Evolutionary conservation across 2,797 vertebrate genomes (phyloP).

Genomic region (Siniperca obscura): DNA sequence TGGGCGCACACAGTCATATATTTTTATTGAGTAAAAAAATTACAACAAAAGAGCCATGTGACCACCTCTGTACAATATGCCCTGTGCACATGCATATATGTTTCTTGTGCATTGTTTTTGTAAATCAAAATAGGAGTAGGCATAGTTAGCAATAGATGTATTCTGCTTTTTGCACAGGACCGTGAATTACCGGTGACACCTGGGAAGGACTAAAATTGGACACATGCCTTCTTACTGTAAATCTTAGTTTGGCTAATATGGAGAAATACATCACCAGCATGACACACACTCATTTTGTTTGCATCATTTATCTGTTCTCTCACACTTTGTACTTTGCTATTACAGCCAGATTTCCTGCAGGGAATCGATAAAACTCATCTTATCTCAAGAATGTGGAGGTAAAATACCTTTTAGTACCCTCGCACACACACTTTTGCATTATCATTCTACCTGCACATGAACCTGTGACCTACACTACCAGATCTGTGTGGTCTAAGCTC

Average conservation of each 20-base stretch:
- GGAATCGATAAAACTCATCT: background rate
- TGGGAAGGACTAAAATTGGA: slow-evolving; percentile 17
- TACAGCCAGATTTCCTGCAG: background rate
- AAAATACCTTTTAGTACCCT: background rate
- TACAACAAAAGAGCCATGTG: slow-evolving; percentile 35
- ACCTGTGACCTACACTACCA: slow-evolving; percentile 25
- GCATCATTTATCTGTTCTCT: background rate
- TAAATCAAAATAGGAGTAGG: background rate
- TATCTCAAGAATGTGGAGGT: slow-evolving; percentile 17
- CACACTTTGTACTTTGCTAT: background rate
- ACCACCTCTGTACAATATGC: background rate
- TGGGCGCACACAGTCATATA: slow-evolving; percentile 39
- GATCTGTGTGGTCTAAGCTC: slow-evolving; percentile 4
- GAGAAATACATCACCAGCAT: background rate
- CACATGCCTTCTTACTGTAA: background rate
- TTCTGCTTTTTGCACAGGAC: background rate
- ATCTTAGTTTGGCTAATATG: background rate
- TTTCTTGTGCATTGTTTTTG: background rate
- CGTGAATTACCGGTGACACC: slow-evolving; percentile 1
- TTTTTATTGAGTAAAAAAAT: slow-evolving; percentile 46
- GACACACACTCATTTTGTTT: background rate
- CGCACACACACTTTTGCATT: background rate
- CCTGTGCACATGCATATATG: background rate
- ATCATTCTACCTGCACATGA: slow-evolving; percentile 17
- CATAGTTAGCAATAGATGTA: background rate